phyloP scores from a whole-genome alignment of 2,113 vertebrate species.

The Xenotilapia flavipinnis region DNA sequence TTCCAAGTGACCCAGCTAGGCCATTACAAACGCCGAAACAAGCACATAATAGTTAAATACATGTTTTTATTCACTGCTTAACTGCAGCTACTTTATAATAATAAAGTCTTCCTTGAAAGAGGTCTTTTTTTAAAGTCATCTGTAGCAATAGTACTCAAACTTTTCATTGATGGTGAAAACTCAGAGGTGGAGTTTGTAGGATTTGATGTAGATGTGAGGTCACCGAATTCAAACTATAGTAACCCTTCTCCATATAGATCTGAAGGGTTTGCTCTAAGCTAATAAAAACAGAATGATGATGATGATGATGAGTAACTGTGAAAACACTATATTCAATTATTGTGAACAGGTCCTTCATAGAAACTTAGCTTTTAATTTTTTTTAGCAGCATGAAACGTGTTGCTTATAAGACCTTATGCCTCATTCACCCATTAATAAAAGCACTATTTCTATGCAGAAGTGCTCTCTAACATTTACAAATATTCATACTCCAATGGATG shows the following conservation, averaged over 20 bases:
- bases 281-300: not conserved
- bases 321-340: not conserved
- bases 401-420: not conserved
- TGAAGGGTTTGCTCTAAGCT: not conserved
- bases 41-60: not conserved
- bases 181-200: not conserved
- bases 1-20: not conserved
- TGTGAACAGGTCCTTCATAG: not conserved
- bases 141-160: not conserved
- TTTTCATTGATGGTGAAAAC: not conserved
- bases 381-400: not conserved
- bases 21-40: not conserved
- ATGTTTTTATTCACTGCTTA: not conserved
- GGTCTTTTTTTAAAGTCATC: not conserved
- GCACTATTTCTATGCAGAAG: not conserved
- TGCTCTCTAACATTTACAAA: not conserved
- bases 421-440: not conserved
- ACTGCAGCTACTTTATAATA: not conserved
- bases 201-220: not conserved
- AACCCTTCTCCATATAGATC: not conserved
- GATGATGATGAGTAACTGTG: not conserved
- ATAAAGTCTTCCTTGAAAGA: not conserved
- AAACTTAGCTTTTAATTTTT: not conserved
- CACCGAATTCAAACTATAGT: not conserved
- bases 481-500: not conserved